Percentiles rank a stretch among this genome's conserved stretches.
phyloP scores from a whole-genome alignment of 2,888 invertebrate species.

The Heliconius aoede region DNA sequence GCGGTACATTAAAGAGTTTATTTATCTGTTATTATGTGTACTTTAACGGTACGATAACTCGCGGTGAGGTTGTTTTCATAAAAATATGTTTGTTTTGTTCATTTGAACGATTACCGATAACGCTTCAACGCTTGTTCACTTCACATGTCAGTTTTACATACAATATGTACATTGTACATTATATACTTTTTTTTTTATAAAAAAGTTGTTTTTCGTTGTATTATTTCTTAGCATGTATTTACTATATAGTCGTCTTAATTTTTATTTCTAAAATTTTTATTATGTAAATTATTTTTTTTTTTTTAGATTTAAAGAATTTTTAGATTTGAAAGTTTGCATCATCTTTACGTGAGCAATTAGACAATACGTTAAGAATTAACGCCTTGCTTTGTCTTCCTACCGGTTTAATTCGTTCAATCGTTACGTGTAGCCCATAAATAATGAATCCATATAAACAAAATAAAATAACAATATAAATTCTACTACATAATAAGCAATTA shows the following conservation, averaged over 20 bases:
- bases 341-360: too few relatives aligned
- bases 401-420: background rate
- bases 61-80: slow-evolving; percentile 29
- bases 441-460: background rate
- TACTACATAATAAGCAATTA: slow-evolving; percentile 2
- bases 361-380: too few relatives aligned
- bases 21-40: slow-evolving; percentile 25
- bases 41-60: slow-evolving; percentile 26
- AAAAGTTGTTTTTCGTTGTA: background rate
- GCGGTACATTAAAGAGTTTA: slow-evolving; percentile 16
- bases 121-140: slow-evolving; percentile 7
- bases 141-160: slow-evolving; percentile 5
- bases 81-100: slow-evolving; percentile 26
- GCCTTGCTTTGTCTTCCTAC: too few relatives aligned
- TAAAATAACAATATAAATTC: background rate
- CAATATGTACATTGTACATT: background rate
- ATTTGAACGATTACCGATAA: slow-evolving; percentile 31
- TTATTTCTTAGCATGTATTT: background rate
- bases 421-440: background rate
- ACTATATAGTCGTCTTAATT: background rate
- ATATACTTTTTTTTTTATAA: background rate
- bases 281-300: too few relatives aligned
- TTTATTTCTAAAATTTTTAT: background rate
- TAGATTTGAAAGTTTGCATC: too few relatives aligned
- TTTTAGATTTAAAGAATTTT: too few relatives aligned